A percentile compares a stretch with the other conserved stretches of the same genome.
Conservation (phyloP, 2,888 invertebrate species). For the Napeogenes inachia region DNA sequence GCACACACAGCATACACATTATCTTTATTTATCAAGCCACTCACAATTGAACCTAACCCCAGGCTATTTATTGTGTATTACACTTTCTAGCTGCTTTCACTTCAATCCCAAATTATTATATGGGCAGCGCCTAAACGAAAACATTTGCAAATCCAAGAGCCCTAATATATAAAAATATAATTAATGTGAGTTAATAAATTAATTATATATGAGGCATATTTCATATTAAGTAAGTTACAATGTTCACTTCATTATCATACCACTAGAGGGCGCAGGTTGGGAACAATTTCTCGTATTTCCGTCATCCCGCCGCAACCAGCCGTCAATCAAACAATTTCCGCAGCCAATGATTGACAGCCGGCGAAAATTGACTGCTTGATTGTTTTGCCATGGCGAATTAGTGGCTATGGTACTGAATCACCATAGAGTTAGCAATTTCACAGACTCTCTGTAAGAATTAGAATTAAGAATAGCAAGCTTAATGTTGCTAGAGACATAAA, state of each 20-base stretch:
- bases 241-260: conserved; percentile 9
- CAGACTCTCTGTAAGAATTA: neutral
- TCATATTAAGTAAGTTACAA: neutral
- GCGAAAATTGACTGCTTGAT: conserved; percentile 40
- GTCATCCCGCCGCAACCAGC: conserved; percentile 46
- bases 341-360: conserved; percentile 42
- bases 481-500: too few relatives aligned
- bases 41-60: too few relatives aligned
- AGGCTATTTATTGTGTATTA: too few relatives aligned
- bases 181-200: too few relatives aligned
- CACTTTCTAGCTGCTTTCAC: too few relatives aligned
- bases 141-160: too few relatives aligned
- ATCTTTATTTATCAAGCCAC: too few relatives aligned
- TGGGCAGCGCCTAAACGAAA: too few relatives aligned
- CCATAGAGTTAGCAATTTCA: neutral
- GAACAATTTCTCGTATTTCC: conserved; percentile 47
- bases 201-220: neutral
- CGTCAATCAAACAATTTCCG: conserved; percentile 53
- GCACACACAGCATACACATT: too few relatives aligned
- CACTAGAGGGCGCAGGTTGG: conserved; percentile 28
- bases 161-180: too few relatives aligned
- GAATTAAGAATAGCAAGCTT: neutral
- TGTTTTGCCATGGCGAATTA: conserved; percentile 29
- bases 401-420: conserved; percentile 3
- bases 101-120: too few relatives aligned